Evolutionary conservation across 2,113 vertebrate genomes (phyloP), one percentile per base, ranked within the genome.

Genomic region (Pelmatolapia mariae): DNA sequence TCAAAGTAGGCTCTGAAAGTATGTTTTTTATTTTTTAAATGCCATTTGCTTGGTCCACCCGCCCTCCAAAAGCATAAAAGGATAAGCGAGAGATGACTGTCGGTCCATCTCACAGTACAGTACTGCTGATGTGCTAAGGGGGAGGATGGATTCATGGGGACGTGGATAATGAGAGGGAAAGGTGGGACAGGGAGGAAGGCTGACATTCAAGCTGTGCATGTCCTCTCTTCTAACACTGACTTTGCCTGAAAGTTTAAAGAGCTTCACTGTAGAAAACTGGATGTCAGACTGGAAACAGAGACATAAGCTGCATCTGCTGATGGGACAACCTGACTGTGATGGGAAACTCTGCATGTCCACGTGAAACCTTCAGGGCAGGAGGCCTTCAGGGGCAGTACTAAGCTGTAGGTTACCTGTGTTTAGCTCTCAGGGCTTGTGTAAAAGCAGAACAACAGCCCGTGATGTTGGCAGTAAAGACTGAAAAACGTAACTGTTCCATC

Each of bases 81-180:
- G 24, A 76, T 19, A 76, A 78, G 26, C 3, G 7, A 78, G 43
- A 50, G 40, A 52, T 29, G 26, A 81, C 80, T 22, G 13, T 81
- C 4, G 11, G 19, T 82, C 85, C 68, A 47, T 33, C 78, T 56
- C 19, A 24, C 8, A 3, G 57, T 88, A 91, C 92, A 93, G 94
- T 93, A 94, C 90, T 76, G 85, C 12, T 91, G 90, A 91, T 91
- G 59, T 82, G 76, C 6, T 38, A 31, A 6, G 38, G 16, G 18
- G 22, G 5, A 10, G 13, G 3, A 6, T 5, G 8, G 52, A n/a
- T 40, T 47, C 18, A 8, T 45, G 24, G 40, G 26, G 10, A 36
- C 1, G 19, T 80, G 50, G 57, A 47, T 11, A 13, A 66, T 82
- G 57, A 16, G 10, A 31, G 22, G 22, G 66, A 38, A 24, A 1